Evolutionary conservation across 1,140 invertebrate species (phyloP), one percentile per base, ranked within the genome.

Genomic region (Sesamia nonagrioides): DNA sequence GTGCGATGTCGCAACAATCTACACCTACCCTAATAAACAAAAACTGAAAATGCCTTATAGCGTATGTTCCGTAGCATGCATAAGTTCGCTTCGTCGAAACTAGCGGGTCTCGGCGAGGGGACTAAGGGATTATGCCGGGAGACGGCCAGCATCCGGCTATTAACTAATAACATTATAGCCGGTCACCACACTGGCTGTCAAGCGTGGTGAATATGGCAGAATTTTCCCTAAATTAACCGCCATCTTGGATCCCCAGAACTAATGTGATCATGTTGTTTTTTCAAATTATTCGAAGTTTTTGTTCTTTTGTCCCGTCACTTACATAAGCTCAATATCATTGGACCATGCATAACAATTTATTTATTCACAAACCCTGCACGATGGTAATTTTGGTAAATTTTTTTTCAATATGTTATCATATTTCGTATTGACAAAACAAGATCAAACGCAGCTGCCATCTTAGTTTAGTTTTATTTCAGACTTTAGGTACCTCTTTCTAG

Each of bases 111-210:
- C 13, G 42, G 42, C 8, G 42, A 2, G 63, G 17, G 3, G 27
- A 27, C 40, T 69, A 69, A 69, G 33, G 66, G 66, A 33, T 69
- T 69, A 69, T 9, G 61, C 13, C 66, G 13, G 33, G 66, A 69
- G 66, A 69, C 42, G 42, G 66, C 42, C 37, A 50, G 42, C 42
- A 69, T 69, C 45, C 66, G 66, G 42, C 66, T 69, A 69, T 69
- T 69, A 69, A 69, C 40, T 69, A 69, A 69, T 69, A 50, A 69
- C 66, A 69, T 69, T 69, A 69, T 7, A 69, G 13, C 42, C 66
- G 66, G 66, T 69, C 66, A 69, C 66, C 66, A 50, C 18, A 69
- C 40, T 9, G 5, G 42, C 40, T 50, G 66, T 69, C 66, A 69
- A 69, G 42, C 42, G 66, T 61, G 27, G 9, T 2, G 61, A 66